Evolutionary conservation across 2,888 invertebrate genomes (phyloP), one percentile per base, ranked within the genome.

Genomic region (Eupithecia dodoneata): DNA sequence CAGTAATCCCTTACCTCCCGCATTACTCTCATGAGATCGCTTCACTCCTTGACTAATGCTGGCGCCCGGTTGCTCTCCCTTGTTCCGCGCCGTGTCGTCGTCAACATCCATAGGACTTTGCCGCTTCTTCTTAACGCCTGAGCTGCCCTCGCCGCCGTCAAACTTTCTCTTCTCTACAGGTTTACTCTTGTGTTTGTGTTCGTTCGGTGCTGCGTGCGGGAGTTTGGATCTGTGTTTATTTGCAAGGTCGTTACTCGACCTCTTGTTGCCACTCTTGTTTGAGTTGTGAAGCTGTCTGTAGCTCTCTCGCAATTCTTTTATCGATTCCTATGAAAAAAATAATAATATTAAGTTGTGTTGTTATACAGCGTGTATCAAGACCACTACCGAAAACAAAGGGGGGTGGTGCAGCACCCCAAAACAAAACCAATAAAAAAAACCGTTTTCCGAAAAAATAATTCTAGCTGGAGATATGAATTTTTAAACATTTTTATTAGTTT

Each of bases 221-320:
- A 91, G 91, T 18, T 92, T 91, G 6, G 82, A 82, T 83, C 93
- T 94, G 0, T 83, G 63, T 74, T 94, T 94, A 69, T 87, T 86
- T 52, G 72, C 86, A 87, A 92, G 79, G 89, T 79, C n/a, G 81
- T 87, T 45, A n/a, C 12, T 49, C 9, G 55, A 59, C 70, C 72
- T 66, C 76, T 94, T 94, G 73, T 92, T 90, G 71, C 87, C 87
- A 52, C 72, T 18, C 81, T 91, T 92, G 41, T 91, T 87, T 77
- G 92, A 92, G 55, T 91, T 88, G 7, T 91, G 63, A 18, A 63
- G 63, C 18, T 63, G 18, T 63, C 12, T 63, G 63, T 63, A 63
- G 10, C 30, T 63, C 3, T 63, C 92, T 2, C 91, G 91, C 94
- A 94, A 95, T 83, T 93, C 92, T 83, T 91, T 90, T 5, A 91